Percentiles rank a stretch among this genome's conserved stretches.
phyloP scores from a whole-genome alignment of 2,797 vertebrate species.

The Amphiprion clarkii region DNA sequence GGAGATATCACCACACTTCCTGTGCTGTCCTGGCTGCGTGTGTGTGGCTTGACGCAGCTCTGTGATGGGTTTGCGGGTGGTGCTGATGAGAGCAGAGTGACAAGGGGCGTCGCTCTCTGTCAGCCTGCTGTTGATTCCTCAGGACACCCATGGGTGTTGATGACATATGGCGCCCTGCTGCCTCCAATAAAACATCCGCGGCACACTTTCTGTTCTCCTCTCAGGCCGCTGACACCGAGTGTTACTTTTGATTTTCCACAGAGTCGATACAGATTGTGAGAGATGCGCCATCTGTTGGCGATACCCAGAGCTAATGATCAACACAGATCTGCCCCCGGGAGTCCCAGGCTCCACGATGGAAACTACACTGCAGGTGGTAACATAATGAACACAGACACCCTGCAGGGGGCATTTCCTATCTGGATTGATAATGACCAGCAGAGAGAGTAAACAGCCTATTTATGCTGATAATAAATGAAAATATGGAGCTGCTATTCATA shows the following conservation, averaged over 20 bases:
- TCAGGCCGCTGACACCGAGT: conserved; percentile 7
- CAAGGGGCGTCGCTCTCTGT: conserved; percentile 66
- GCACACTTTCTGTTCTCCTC: conserved; percentile 5
- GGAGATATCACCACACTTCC: conserved; percentile 39
- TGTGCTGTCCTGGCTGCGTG: neutral
- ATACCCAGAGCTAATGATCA: conserved; percentile 23
- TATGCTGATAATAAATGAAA: neutral
- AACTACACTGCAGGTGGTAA: conserved; percentile 25
- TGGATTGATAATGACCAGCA: neutral
- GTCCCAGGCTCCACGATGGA: conserved; percentile 24
- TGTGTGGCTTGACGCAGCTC: conserved; percentile 50
- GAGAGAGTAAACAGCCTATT: neutral
- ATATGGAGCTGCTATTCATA: neutral
- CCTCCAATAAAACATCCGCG: conserved; percentile 36
- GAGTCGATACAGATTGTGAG: conserved; percentile 8
- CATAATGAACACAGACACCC: conserved; percentile 2
- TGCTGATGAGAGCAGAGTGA: conserved; percentile 75
- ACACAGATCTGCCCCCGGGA: conserved; percentile 9
- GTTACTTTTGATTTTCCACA: conserved; percentile 43
- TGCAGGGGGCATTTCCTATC: neutral
- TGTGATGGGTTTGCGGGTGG: conserved; percentile 58
- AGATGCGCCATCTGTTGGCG: conserved; percentile 62
- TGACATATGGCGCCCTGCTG: conserved; percentile 36
- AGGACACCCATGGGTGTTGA: conserved; percentile 20
- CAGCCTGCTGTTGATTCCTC: conserved; percentile 47